A percentile compares a stretch with the other conserved stretches of the same genome.
phyloP scores from a whole-genome alignment of 2,888 invertebrate genomes.

The Luperina testacea region DNA sequence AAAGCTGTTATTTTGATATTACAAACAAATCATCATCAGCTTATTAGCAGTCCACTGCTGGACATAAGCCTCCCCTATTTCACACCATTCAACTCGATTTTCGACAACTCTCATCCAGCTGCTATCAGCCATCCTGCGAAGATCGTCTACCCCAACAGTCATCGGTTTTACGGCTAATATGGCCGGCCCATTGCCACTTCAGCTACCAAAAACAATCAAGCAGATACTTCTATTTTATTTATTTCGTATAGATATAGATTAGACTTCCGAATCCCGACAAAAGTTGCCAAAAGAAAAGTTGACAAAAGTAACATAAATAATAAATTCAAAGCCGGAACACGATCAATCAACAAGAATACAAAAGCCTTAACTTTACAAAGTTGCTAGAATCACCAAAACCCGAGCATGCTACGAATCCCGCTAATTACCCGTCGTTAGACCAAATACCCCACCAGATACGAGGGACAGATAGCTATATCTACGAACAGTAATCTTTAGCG shows the following conservation, averaged over 20 bases:
- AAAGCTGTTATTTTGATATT: too few relatives aligned
- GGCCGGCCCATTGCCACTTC: too few relatives aligned
- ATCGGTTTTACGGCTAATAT: too few relatives aligned
- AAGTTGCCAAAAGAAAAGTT: neutral
- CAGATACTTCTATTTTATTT: too few relatives aligned
- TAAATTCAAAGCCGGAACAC: constrained; percentile 18
- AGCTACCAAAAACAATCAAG: too few relatives aligned
- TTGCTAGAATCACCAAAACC: constrained; percentile 20
- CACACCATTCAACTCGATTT: too few relatives aligned
- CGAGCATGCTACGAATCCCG: constrained; percentile 59
- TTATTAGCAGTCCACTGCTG: too few relatives aligned
- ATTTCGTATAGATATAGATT: neutral
- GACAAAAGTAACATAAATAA: constrained; percentile 1
- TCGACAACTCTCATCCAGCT: too few relatives aligned
- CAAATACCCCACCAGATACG: neutral
- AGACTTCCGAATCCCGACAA: neutral
- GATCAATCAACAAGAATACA: constrained; percentile 43
- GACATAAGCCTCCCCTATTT: too few relatives aligned
- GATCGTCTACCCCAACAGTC: too few relatives aligned
- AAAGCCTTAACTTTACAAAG: constrained; percentile 33
- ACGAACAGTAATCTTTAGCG: constrained; percentile 36
- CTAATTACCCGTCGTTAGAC: constrained; percentile 48
- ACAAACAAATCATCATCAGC: too few relatives aligned
- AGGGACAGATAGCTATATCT: constrained; percentile 13
- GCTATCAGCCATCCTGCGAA: too few relatives aligned